Base-by-base conservation (phyloP, 2,888 invertebrate genomes). In the Drosophila demipolita region DNA sequence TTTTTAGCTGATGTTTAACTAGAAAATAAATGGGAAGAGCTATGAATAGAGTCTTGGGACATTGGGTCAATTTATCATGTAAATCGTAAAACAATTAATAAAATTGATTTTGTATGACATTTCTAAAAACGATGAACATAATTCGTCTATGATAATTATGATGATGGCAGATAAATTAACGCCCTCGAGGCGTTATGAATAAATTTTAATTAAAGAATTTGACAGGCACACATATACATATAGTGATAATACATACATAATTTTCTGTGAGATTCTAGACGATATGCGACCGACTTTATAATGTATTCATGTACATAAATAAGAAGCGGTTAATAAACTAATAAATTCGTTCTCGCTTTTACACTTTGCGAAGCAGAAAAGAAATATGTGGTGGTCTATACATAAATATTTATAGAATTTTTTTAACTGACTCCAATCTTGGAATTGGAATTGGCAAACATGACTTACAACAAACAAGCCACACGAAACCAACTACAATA, bases 101-200 rank as follows among this genome's bases (percentile, higher is more conserved):
- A 80, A 77, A 53, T 36, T 26, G 36, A 54, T 84, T 84, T 80
- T 84, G 89, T 89, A 87, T 87, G 87, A 87, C 84, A 89, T 73
- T 82, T 64, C 54, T 62, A 17, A 69, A 60, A 49, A 63, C 20
- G 61, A 74, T 59, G 68, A 71, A 63, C 55, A 74, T 66, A 58
- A 72, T 61, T 67, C 63, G 67, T 54, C 15, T 20, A 61, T 57
- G 45, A 77, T 77, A 60, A 81, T 81, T 66, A 78, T 76, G 65
- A 54, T 74, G 80, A 81, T 87, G 85, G 79, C 75, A 81, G 77
- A 83, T 87, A 84, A 87, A 89, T 82, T 84, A 75, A 86, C 83
- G 77, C 89, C 86, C 89, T 79, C 74, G 65, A 72, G 89, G 66
- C 76, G 75, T 53, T 60, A 36, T 73, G 82, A 74, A 87, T 84